Evolutionary conservation across 2,797 vertebrate species (phyloP).

Genomic region (Gambelia wislizenii): DNA sequence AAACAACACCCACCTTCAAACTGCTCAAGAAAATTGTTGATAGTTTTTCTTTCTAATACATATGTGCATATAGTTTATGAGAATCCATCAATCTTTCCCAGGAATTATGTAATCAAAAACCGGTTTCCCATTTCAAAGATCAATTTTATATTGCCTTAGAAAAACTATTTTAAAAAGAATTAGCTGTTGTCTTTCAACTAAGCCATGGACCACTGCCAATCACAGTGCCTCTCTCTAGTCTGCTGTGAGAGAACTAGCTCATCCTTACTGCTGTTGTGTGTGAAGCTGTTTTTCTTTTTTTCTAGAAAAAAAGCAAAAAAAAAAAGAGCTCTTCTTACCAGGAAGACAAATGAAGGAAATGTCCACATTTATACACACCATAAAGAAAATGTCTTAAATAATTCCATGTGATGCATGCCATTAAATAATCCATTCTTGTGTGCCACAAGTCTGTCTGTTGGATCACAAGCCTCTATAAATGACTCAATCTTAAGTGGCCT

Average conservation of each 20-base stretch:
- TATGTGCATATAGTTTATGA: constrained; percentile 29
- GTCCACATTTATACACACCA: neutral
- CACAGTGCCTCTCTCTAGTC: constrained; percentile 15
- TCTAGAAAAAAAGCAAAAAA: constrained; percentile 17
- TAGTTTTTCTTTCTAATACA: constrained; percentile 1
- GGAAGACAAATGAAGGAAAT: neutral
- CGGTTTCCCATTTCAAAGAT: constrained; percentile 39
- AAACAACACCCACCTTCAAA: constrained; percentile 36
- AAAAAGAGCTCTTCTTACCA: neutral
- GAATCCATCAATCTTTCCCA: constrained; percentile 34
- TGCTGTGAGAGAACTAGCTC: constrained; percentile 18
- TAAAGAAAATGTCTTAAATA: neutral
- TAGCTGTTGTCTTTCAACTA: constrained; percentile 23
- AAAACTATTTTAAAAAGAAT: neutral
- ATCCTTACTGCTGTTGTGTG: constrained; percentile 12
- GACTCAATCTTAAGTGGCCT: no score
- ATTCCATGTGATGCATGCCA: neutral
- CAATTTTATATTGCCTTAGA: constrained; percentile 32
- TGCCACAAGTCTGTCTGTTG: neutral
- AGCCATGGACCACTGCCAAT: constrained; percentile 5
- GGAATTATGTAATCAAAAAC: constrained; percentile 37
- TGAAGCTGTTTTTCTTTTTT: constrained; percentile 14
- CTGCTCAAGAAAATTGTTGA: constrained; percentile 31
- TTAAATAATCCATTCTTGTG: neutral
- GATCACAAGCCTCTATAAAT: neutral